These are phyloP conservation scores for Scarus forsteni DNA, from an alignment of 2,797 vertebrate genomes.

Conservation along the genomic window DNA sequence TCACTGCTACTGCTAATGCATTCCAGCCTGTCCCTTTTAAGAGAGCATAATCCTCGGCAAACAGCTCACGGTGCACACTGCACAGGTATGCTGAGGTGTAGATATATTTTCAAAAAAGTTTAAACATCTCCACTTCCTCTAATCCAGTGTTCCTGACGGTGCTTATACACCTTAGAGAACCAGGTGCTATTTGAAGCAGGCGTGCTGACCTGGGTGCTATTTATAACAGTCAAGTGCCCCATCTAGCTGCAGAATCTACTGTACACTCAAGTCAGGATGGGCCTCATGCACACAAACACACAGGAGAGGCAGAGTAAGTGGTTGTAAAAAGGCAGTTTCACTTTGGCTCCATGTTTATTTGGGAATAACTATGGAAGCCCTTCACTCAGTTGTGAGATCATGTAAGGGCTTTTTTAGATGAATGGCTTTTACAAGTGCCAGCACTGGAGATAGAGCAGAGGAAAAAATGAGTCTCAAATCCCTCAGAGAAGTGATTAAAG, in stretches of 20 bases:
- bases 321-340: constrained; percentile 48
- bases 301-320: constrained; percentile 26
- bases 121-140: constrained; percentile 28
- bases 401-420: constrained; percentile 20
- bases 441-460: constrained; percentile 7
- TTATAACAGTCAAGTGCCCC: constrained; percentile 55
- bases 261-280: constrained; percentile 55
- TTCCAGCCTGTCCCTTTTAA: constrained; percentile 14
- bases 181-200: constrained; percentile 43
- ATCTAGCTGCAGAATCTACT: constrained; percentile 52
- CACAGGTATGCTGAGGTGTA: neutral
- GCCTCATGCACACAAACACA: constrained; percentile 25
- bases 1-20: constrained; percentile 39
- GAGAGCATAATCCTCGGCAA: constrained; percentile 19
- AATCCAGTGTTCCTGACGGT: constrained; percentile 25
- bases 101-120: constrained; percentile 4
- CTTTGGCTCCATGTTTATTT: constrained; percentile 36
- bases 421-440: constrained; percentile 35
- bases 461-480: constrained; percentile 12
- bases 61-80: neutral
- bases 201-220: constrained; percentile 45
- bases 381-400: constrained; percentile 42
- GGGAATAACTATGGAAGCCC: constrained; percentile 33
- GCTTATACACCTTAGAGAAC: constrained; percentile 17
- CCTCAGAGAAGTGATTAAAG: constrained; percentile 26